A percentile compares a stretch with the other conserved stretches of the same genome.
phyloP scores from a whole-genome alignment of 2,113 vertebrate genomes.

The Sylvia atricapilla region DNA sequence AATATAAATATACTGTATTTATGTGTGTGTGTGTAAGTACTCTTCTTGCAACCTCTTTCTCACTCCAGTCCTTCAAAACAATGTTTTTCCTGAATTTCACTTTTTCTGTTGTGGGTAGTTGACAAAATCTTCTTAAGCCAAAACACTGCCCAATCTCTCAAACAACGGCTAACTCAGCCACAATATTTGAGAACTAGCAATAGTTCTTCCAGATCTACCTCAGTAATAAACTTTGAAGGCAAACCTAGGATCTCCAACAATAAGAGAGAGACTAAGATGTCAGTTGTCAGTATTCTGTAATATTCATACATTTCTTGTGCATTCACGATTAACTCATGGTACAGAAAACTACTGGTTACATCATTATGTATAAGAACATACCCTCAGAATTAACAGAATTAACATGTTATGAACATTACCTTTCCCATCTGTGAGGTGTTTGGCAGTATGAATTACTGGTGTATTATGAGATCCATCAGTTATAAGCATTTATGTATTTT shows the following conservation, averaged over 20 bases:
- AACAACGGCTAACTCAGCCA: neutral
- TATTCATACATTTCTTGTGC: neutral
- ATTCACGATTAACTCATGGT: neutral
- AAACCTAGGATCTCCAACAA: neutral
- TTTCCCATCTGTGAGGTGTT: neutral
- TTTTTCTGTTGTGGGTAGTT: neutral
- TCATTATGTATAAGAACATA: neutral
- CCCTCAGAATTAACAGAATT: neutral
- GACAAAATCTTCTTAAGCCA: neutral
- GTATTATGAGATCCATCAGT: neutral
- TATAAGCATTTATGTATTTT: neutral
- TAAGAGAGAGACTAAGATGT: neutral
- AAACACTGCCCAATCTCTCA: neutral
- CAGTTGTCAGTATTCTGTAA: neutral
- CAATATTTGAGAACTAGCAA: neutral
- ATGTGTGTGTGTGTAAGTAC: neutral
- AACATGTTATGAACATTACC: neutral
- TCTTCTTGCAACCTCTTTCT: fast-evolving
- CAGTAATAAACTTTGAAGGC: neutral
- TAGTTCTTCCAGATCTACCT: neutral
- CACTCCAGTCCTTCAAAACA: neutral
- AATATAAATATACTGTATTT: neutral
- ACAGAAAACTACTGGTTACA: neutral
- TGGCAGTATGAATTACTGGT: neutral
- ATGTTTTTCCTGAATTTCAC: neutral